phyloP scores from a whole-genome alignment of 2,888 invertebrate genomes.

The Cosmorhoe ocellata region DNA sequence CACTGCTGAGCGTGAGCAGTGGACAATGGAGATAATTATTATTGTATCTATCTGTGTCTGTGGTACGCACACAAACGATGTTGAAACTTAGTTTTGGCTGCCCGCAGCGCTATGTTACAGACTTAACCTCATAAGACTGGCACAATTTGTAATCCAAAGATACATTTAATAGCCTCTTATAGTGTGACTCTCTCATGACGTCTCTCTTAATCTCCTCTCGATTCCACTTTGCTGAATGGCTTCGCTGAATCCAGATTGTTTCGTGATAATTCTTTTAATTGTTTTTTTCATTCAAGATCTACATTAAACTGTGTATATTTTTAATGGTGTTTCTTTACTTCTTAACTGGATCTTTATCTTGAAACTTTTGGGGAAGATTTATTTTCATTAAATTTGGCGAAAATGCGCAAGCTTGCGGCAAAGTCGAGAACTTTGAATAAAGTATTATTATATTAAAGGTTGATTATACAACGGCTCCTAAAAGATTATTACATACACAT shows the following conservation, averaged over 20 bases:
- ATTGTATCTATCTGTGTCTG: too few species aligned
- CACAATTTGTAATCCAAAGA: too few species aligned
- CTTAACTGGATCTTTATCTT: conserved; percentile 24
- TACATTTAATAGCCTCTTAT: too few species aligned
- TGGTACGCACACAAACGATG: too few species aligned
- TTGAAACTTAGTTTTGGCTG: too few species aligned
- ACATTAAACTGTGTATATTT: conserved; percentile 10
- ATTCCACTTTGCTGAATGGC: neutral
- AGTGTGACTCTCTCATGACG: too few species aligned
- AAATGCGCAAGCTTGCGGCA: conserved; percentile 4
- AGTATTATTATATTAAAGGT: neutral
- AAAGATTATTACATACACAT: too few species aligned
- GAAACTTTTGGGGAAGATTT: conserved; percentile 25
- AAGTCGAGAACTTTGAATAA: conserved; percentile 6
- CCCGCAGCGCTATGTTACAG: too few species aligned
- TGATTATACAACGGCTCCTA: too few species aligned
- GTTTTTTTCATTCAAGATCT: conserved; percentile 22
- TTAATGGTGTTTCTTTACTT: conserved; percentile 20
- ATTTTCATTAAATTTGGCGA: conserved; percentile 15
- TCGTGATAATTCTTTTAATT: conserved; percentile 27
- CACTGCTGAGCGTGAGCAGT: neutral
- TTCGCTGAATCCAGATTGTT: conserved; percentile 6
- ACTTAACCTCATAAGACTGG: too few species aligned
- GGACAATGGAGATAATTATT: too few species aligned
- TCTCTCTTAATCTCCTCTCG: neutral